Percentiles rank a stretch among this genome's conserved stretches.
Evolutionary conservation across 1,140 invertebrate genomes (phyloP).

Genomic region (Maniola jurtina): DNA sequence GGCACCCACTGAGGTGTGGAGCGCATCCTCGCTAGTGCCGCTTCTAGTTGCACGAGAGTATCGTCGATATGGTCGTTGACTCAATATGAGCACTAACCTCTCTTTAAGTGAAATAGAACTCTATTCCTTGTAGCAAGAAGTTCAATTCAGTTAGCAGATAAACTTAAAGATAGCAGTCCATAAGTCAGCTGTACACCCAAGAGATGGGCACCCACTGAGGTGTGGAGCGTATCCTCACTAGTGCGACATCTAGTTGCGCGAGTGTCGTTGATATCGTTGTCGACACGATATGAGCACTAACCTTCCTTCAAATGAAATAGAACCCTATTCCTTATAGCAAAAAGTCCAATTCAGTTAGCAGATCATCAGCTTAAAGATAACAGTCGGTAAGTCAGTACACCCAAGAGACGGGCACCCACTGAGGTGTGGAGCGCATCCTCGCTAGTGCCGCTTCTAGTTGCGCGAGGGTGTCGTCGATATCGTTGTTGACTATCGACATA

Average conservation of each 20-base stretch:
- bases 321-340: neutral
- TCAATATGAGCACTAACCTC: neutral
- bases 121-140: neutral
- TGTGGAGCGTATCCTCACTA: constrained; percentile 92
- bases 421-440: constrained; percentile 92
- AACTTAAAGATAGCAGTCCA: constrained; percentile 34
- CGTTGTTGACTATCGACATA: constrained; percentile 98
- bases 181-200: constrained; percentile 95
- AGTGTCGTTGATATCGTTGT: constrained; percentile 99
- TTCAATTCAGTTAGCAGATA: constrained; percentile 1
- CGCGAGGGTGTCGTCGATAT: constrained; percentile 98
- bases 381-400: constrained; percentile 87
- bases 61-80: constrained; percentile 99
- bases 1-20: constrained; percentile 97
- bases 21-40: constrained; percentile 93
- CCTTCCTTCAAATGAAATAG: neutral
- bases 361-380: constrained; percentile 28
- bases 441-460: constrained; percentile 95
- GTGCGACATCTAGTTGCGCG: constrained; percentile 93
- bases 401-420: constrained; percentile 97
- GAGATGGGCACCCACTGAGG: constrained; percentile 97
- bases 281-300: too few relatives aligned
- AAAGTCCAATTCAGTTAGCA: constrained; percentile 3
- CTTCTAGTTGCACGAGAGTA: constrained; percentile 95
- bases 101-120: neutral